phyloP scores from a whole-genome alignment of 2,113 vertebrate genomes.

The Speoplatyrhinus poulsoni region DNA sequence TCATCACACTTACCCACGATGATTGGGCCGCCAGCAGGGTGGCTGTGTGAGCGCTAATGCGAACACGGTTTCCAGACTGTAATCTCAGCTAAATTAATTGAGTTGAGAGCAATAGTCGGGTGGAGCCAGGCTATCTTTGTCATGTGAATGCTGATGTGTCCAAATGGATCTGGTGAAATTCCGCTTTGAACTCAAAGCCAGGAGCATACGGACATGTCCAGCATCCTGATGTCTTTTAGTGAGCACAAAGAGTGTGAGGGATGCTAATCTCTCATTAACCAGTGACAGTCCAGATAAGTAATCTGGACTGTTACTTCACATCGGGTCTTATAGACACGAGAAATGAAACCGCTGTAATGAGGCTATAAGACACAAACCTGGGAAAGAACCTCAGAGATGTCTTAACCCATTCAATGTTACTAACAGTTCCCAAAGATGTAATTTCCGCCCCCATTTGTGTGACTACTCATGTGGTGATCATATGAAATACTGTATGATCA shows the following conservation, averaged over 20 bases:
- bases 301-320: conserved; percentile 21
- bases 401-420: conserved; percentile 21
- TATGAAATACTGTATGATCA: too few species aligned
- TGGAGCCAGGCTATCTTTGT: background rate
- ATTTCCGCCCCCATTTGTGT: conserved; percentile 12
- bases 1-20: too few species aligned
- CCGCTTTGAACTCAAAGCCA: too few species aligned
- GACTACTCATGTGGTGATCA: too few species aligned
- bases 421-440: conserved; percentile 11
- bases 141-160: conserved; percentile 10
- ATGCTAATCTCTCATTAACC: conserved; percentile 12
- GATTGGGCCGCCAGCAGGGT: too few species aligned
- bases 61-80: too few species aligned
- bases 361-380: background rate
- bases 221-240: conserved; percentile 37
- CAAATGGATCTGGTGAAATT: conserved; percentile 25
- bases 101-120: too few species aligned
- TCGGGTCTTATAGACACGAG: conserved; percentile 12
- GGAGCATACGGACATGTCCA: conserved; percentile 24
- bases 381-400: conserved; percentile 12
- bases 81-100: too few species aligned
- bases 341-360: background rate
- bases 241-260: conserved; percentile 21
- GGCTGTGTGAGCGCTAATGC: too few species aligned
- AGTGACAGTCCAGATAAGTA: conserved; percentile 13